A percentile compares a stretch with the other conserved stretches of the same genome.
These are phyloP conservation scores for Triplophysa bombifrons DNA, from an alignment of 2,797 vertebrate species.

Conservation along the genomic window DNA sequence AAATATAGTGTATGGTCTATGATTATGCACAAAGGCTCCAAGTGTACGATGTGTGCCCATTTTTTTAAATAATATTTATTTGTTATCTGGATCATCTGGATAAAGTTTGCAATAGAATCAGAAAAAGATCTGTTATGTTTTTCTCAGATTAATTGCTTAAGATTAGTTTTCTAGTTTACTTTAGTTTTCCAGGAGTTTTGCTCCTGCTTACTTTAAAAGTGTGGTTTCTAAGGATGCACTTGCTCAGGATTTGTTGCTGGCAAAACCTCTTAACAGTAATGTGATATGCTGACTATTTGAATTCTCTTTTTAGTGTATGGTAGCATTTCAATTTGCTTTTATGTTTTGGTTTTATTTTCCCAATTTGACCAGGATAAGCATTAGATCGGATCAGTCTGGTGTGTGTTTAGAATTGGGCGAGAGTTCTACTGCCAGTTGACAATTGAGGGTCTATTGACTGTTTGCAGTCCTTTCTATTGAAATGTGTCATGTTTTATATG, in stretches of 20 bases:
- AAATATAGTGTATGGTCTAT: background rate
- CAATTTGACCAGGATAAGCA: background rate
- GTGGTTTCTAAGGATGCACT: conserved; percentile 20
- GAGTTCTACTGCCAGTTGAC: background rate
- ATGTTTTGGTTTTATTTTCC: conserved; percentile 17
- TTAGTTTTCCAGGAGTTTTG: background rate
- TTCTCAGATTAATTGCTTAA: background rate
- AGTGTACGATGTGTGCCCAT: too few relatives aligned
- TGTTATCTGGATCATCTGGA: too few relatives aligned
- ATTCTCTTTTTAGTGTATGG: background rate
- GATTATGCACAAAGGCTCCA: too few relatives aligned
- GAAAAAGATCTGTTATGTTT: too few relatives aligned
- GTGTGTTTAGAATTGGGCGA: background rate
- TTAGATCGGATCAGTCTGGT: background rate
- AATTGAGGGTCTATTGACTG: background rate
- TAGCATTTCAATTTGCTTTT: conserved; percentile 23
- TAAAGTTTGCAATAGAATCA: too few relatives aligned
- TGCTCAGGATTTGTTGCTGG: conserved; percentile 5
- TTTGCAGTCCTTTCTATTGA: background rate
- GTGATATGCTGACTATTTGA: conserved; percentile 16
- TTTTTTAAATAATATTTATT: too few relatives aligned
- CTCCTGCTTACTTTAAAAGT: conserved; percentile 5
- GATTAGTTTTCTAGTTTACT: background rate
- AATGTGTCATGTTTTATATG: background rate
- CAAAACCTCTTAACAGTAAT: conserved; percentile 23